phyloP scores from a whole-genome alignment of 1,140 invertebrate genomes.

The Thaumetopoea pityocampa region DNA sequence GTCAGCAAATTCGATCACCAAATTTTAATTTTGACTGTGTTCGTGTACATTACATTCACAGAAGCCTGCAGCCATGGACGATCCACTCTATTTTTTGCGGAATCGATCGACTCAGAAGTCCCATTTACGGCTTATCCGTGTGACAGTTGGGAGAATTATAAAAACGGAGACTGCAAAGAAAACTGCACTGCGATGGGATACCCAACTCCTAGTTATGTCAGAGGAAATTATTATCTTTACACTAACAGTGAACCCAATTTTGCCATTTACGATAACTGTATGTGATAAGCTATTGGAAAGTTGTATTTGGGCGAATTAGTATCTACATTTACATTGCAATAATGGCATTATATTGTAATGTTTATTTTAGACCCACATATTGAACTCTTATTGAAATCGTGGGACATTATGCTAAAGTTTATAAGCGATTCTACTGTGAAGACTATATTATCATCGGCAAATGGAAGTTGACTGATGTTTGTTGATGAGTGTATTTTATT shows the following conservation, averaged over 20 bases:
- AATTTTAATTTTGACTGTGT: background rate
- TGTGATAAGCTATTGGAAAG: background rate
- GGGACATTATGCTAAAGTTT: no score
- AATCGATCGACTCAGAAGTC: slow-evolving; percentile 78
- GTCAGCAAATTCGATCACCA: background rate
- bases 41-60: slow-evolving; percentile 40
- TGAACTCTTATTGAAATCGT: no score
- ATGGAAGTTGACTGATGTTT: no score
- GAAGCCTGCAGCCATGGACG: slow-evolving; percentile 86
- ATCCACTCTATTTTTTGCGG: slow-evolving; percentile 81
- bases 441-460: no score
- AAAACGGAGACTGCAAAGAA: slow-evolving; percentile 74
- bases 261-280: slow-evolving; percentile 39
- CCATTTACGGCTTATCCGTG: slow-evolving; percentile 79
- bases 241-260: slow-evolving; percentile 77
- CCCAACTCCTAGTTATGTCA: slow-evolving; percentile 53
- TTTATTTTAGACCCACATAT: no score
- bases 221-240: slow-evolving; percentile 80
- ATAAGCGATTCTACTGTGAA: no score
- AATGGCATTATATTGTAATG: no score
- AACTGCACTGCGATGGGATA: slow-evolving; percentile 78
- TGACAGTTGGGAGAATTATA: slow-evolving; percentile 77
- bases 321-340: background rate
- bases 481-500: no score
- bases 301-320: background rate